Evolutionary conservation across 2,113 vertebrate species (phyloP).

Genomic region (Lanius ludovicianus): DNA sequence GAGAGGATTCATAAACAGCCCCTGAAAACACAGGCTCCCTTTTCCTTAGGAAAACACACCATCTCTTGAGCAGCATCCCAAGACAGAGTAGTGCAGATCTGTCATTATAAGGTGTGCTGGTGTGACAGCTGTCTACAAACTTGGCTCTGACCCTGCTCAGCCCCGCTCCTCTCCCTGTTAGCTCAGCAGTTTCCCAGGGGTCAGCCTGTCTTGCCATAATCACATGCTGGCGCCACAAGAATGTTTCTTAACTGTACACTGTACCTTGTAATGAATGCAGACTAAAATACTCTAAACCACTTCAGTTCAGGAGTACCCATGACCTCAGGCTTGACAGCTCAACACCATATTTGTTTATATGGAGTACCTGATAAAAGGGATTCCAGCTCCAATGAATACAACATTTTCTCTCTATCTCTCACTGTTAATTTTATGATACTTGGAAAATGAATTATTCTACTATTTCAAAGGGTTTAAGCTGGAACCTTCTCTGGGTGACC

Average conservation of each 20-base stretch:
- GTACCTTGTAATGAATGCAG: conserved; percentile 91
- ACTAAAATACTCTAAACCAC: conserved; percentile 88
- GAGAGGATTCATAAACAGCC: conserved; percentile 32
- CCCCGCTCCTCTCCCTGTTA: conserved; percentile 79
- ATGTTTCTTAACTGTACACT: conserved; percentile 82
- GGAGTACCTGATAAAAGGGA: conserved; percentile 48
- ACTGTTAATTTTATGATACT: neutral
- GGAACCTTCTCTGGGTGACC: neutral
- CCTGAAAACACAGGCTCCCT: conserved; percentile 17
- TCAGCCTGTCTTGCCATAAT: conserved; percentile 96
- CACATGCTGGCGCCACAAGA: conserved; percentile 87
- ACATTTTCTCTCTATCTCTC: neutral
- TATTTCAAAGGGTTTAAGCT: neutral
- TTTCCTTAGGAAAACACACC: conserved; percentile 36
- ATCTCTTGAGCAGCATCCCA: conserved; percentile 36
- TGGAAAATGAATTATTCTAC: neutral
- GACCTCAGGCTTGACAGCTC: conserved; percentile 78
- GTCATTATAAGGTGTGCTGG: conserved; percentile 79
- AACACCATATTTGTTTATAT: conserved; percentile 34
- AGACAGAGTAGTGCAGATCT: conserved; percentile 55
- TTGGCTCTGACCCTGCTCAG: conserved; percentile 62
- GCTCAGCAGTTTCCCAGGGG: conserved; percentile 92
- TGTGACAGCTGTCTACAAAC: conserved; percentile 69
- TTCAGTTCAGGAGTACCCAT: conserved; percentile 65
- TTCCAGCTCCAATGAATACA: neutral